phyloP scores from a whole-genome alignment of 2,113 vertebrate species.

The Corydoras sp. region DNA sequence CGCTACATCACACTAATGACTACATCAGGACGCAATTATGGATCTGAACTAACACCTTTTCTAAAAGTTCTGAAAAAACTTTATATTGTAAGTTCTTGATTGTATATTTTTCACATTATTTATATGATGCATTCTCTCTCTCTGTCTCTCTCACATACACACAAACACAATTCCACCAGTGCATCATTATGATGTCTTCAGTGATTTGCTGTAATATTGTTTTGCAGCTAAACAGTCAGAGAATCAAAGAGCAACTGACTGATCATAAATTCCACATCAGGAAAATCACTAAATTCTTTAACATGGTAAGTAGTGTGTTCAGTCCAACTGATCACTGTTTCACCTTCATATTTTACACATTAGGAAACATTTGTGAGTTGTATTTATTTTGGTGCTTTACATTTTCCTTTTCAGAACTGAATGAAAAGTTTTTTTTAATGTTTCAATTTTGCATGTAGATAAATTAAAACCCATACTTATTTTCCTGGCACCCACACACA shows the following conservation, averaged over 20 bases:
- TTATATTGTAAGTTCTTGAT: conserved; percentile 6
- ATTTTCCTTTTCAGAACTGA: too few species aligned
- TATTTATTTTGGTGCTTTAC: too few species aligned
- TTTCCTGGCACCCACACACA: too few species aligned
- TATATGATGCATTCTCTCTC: neutral
- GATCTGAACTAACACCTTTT: neutral
- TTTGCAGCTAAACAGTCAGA: conserved; percentile 20
- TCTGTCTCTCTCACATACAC: neutral
- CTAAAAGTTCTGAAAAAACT: conserved; percentile 7
- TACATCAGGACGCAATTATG: conserved; percentile 8
- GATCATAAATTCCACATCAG: conserved; percentile 6
- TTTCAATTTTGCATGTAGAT: too few species aligned
- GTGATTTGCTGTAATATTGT: neutral
- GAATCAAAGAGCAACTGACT: neutral
- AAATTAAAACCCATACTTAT: too few species aligned
- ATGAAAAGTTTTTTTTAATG: too few species aligned
- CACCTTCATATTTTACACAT: too few species aligned
- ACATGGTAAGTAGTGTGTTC: neutral
- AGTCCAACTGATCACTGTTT: neutral
- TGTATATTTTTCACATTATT: neutral
- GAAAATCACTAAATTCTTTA: neutral
- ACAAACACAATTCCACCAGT: too few species aligned
- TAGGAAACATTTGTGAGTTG: too few species aligned
- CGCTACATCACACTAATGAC: conserved; percentile 16
- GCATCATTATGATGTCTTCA: too few species aligned